These are phyloP conservation scores for Corythucha ciliata DNA, from an alignment of 2,888 invertebrate species.

Conservation along the genomic window DNA sequence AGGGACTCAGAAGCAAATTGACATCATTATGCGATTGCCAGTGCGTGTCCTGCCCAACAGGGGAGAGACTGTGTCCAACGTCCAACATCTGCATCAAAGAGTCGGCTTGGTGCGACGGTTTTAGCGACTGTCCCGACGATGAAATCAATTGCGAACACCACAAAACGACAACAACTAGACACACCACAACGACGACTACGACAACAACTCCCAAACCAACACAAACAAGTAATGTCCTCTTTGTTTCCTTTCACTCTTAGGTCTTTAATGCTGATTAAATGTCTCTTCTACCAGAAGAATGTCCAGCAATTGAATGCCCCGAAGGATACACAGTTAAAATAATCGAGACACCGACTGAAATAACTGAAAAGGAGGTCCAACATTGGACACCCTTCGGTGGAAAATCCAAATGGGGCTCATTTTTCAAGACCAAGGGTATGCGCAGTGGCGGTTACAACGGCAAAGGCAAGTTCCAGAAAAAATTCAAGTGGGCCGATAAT, in stretches of 20 bases:
- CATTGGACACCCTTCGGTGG: conserved; percentile 31
- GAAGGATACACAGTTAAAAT: conserved; percentile 45
- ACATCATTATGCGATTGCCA: conserved; percentile 58
- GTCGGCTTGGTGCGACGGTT: conserved; percentile 68
- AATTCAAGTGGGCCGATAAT: conserved; percentile 10
- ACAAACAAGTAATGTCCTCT: no score
- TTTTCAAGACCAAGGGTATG: conserved; percentile 27
- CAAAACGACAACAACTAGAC: conserved; percentile 38
- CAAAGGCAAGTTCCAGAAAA: conserved; percentile 8
- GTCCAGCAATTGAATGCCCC: conserved; percentile 41
- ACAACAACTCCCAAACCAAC: conserved; percentile 6
- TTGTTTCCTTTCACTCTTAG: background rate
- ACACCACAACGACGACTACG: conserved; percentile 32
- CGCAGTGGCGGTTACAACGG: conserved; percentile 2
- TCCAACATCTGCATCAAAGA: conserved; percentile 62
- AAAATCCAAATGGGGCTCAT: conserved; percentile 32
- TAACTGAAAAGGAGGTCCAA: background rate
- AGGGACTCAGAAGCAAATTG: conserved; percentile 41
- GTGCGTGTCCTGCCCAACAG: conserved; percentile 62
- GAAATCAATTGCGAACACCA: conserved; percentile 52
- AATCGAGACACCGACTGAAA: conserved; percentile 29
- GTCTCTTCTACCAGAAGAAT: conserved; percentile 9
- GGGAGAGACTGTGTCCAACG: conserved; percentile 59
- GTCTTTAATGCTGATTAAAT: background rate
- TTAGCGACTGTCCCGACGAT: conserved; percentile 74